phyloP scores from a whole-genome alignment of 2,113 vertebrate species.

The Colossoma macropomum region DNA sequence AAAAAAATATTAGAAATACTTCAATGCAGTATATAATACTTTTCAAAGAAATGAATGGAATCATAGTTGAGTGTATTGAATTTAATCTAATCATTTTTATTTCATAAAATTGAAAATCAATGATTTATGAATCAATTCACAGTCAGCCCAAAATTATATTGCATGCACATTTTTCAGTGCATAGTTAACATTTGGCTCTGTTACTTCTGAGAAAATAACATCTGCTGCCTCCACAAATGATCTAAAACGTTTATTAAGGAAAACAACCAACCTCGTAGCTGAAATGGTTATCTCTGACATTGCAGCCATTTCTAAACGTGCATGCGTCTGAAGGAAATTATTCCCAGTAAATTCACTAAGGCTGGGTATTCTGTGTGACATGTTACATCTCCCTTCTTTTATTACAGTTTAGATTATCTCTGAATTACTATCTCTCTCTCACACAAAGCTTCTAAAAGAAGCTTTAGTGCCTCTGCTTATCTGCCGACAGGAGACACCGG shows the following conservation, averaged over 20 bases:
- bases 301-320: neutral
- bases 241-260: neutral
- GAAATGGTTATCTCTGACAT: neutral
- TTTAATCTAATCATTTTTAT: too few species aligned
- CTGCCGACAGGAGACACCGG: neutral
- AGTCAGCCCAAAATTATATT: too few species aligned
- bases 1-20: too few species aligned
- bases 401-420: constrained; percentile 41
- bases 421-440: constrained; percentile 24
- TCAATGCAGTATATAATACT: too few species aligned
- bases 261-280: neutral
- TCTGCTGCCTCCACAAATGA: neutral
- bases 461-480: constrained; percentile 36
- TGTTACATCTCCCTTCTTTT: neutral
- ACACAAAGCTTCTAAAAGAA: constrained; percentile 32
- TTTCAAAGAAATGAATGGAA: too few species aligned
- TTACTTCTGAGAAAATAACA: neutral
- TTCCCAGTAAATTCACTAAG: neutral
- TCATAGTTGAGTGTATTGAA: too few species aligned
- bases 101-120: too few species aligned
- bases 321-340: neutral
- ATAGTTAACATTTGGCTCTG: neutral
- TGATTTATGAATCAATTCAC: too few species aligned
- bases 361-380: neutral
- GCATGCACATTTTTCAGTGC: neutral